These are phyloP conservation scores for Nemoura dubitans DNA, from an alignment of 2,888 invertebrate species.

Conservation along the genomic window DNA sequence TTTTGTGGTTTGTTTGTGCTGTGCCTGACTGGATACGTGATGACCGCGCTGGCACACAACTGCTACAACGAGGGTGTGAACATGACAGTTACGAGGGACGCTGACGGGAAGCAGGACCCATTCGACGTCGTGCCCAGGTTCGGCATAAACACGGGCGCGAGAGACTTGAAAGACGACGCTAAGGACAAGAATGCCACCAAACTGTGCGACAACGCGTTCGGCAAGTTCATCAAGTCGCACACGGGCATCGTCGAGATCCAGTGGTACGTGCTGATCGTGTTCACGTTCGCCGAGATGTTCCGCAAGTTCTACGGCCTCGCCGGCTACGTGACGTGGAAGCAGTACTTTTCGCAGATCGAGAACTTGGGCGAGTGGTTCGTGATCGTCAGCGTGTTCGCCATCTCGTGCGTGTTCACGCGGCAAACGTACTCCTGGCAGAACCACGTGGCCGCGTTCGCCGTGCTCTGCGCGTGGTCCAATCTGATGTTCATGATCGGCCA, in stretches of 20 bases:
- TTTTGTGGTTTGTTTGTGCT: conserved; percentile 58
- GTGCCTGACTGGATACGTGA: conserved; percentile 58
- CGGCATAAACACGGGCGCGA: background rate
- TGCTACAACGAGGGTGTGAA: conserved; percentile 22
- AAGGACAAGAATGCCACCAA: background rate
- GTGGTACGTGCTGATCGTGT: conserved; percentile 57
- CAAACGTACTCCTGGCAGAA: conserved; percentile 59
- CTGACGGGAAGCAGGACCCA: background rate
- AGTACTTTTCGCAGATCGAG: conserved; percentile 60
- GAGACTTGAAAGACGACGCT: background rate
- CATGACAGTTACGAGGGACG: conserved; percentile 55
- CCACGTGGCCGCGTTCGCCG: conserved; percentile 60
- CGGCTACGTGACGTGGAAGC: conserved; percentile 57
- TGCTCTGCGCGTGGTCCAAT: conserved; percentile 61
- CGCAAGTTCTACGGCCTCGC: conserved; percentile 59
- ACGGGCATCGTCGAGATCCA: conserved; percentile 45
- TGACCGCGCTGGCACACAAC: conserved; percentile 32
- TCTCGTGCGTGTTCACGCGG: conserved; percentile 58
- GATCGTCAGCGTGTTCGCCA: conserved; percentile 57
- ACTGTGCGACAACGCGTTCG: background rate
- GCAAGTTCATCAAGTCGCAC: background rate
- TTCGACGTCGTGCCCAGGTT: background rate
- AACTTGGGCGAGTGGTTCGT: conserved; percentile 59
- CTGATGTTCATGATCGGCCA: conserved; percentile 62
- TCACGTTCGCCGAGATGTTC: conserved; percentile 58